phyloP scores from a whole-genome alignment of 2,888 invertebrate genomes.

The Pyrochroa serraticornis region DNA sequence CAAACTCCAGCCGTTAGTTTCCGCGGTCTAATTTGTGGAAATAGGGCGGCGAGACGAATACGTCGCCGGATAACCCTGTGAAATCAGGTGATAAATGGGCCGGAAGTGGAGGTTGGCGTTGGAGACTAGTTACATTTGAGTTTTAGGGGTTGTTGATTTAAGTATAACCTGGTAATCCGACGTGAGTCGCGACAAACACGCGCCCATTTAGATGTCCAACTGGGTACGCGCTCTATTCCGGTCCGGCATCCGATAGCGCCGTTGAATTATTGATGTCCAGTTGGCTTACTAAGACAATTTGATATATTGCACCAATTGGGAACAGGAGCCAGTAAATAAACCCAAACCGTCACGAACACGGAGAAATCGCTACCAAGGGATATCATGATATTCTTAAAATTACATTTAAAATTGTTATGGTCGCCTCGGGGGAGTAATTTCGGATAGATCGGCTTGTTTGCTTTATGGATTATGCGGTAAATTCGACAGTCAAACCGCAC shows the following conservation, averaged over 20 bases:
- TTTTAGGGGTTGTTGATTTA: constrained; percentile 34
- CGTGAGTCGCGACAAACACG: constrained; percentile 39
- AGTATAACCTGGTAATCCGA: constrained; percentile 40
- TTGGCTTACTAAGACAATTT: constrained; percentile 55
- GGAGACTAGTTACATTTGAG: constrained; percentile 2
- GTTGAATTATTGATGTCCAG: constrained; percentile 56
- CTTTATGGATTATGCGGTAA: constrained; percentile 50
- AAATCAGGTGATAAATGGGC: constrained; percentile 9
- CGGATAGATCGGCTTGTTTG: constrained; percentile 46
- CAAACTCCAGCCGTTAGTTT: too few species aligned
- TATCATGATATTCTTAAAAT: constrained; percentile 51
- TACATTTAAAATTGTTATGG: constrained; percentile 53
- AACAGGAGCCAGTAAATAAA: constrained; percentile 55
- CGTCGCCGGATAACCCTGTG: not conserved
- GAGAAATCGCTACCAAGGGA: constrained; percentile 52
- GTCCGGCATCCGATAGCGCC: constrained; percentile 43
- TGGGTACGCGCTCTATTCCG: constrained; percentile 42
- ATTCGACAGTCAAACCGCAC: constrained; percentile 42
- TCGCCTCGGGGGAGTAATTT: constrained; percentile 41
- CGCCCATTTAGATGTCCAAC: constrained; percentile 44
- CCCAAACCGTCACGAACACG: constrained; percentile 48
- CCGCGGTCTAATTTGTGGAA: constrained; percentile 26
- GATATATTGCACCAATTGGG: constrained; percentile 55
- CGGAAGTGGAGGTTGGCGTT: constrained; percentile 5
- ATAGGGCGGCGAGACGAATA: constrained; percentile 1